These are phyloP conservation scores for Menidia beryllina DNA, from an alignment of 2,113 vertebrate species.

Conservation along the genomic window DNA sequence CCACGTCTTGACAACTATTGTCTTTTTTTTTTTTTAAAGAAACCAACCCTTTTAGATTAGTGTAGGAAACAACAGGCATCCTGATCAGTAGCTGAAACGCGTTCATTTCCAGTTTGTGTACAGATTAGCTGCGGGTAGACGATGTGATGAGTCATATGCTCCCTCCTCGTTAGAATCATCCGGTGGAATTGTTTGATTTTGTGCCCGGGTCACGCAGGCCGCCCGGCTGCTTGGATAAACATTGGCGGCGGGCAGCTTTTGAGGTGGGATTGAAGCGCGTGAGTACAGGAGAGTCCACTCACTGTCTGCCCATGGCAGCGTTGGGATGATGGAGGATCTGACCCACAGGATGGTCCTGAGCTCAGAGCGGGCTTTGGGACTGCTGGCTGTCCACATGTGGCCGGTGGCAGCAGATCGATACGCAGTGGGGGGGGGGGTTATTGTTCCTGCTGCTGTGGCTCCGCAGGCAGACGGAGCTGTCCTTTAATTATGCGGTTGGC, in stretches of 20 bases:
- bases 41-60: background rate
- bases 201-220: no score
- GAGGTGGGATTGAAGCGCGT: background rate
- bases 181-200: no score
- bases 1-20: background rate
- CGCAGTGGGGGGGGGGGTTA: constrained; percentile 1
- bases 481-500: background rate
- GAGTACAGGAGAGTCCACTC: background rate
- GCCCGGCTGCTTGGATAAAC: no score
- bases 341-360: constrained; percentile 34
- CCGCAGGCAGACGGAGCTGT: background rate
- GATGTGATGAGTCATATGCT: constrained; percentile 8
- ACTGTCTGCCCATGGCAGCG: constrained; percentile 1
- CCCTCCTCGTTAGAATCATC: background rate
- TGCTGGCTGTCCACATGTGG: constrained; percentile 15
- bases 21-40: background rate
- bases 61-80: background rate
- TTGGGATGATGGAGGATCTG: background rate
- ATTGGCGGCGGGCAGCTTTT: no score
- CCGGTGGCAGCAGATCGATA: constrained; percentile 41
- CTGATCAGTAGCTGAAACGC: background rate
- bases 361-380: constrained; percentile 11
- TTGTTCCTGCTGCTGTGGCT: background rate
- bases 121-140: background rate
- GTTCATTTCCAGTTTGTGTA: background rate